Percentiles rank a stretch among this genome's conserved stretches.
phyloP scores from a whole-genome alignment of 1,140 invertebrate species.

The Zaprionus inermis region DNA sequence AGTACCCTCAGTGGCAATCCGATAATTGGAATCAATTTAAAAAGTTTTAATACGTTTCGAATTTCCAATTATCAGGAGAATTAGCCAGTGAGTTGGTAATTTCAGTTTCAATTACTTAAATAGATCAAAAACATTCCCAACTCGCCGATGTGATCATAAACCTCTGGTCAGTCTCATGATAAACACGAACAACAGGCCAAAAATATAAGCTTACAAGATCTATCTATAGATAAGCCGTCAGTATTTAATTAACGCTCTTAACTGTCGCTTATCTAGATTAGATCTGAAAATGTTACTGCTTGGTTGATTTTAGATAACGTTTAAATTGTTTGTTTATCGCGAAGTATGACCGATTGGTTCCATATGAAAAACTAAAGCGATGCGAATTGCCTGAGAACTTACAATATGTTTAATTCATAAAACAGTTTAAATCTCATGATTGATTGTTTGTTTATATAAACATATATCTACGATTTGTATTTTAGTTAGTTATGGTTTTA shows the following conservation, averaged over 20 bases:
- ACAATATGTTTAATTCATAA: background rate
- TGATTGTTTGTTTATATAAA: background rate
- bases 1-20: background rate
- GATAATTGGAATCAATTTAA: background rate
- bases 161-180: background rate
- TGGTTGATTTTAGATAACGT: background rate
- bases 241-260: background rate
- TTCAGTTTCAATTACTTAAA: background rate
- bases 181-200: background rate
- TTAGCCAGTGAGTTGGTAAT: background rate
- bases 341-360: background rate
- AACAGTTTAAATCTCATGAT: background rate
- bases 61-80: background rate
- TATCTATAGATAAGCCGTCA: background rate
- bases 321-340: background rate
- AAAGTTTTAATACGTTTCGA: background rate
- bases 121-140: background rate
- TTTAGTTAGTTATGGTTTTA: background rate
- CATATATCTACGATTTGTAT: background rate
- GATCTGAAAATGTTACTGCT: background rate
- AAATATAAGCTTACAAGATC: background rate
- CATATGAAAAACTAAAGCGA: background rate
- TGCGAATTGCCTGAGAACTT: background rate
- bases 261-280: constrained; percentile 2
- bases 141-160: background rate